A percentile compares a stretch with the other conserved stretches of the same genome.
Conservation (phyloP, 64 coral and sea anemone species). For the Acropora yongei region DNA sequence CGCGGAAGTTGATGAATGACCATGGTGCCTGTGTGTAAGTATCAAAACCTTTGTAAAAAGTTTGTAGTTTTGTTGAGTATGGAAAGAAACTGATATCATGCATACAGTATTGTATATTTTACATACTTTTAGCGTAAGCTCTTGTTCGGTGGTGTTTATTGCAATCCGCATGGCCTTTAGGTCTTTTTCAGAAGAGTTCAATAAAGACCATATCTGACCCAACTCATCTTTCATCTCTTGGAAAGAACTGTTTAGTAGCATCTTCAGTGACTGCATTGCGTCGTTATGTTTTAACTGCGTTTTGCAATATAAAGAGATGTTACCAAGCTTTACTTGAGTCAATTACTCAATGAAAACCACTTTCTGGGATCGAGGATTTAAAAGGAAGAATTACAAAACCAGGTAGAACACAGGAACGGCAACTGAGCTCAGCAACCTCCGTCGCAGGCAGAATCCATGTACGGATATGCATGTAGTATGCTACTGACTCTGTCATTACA, state of each 20-base stretch:
- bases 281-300: background rate
- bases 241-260: background rate
- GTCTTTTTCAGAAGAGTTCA: background rate
- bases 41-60: too few species aligned
- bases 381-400: too few species aligned
- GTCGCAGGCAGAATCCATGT: too few species aligned
- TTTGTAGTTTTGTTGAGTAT: background rate
- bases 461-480: too few species aligned
- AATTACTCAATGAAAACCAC: too few species aligned
- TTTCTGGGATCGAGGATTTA: too few species aligned
- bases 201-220: background rate
- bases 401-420: too few species aligned
- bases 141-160: background rate
- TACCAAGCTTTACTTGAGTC: too few species aligned
- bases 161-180: background rate
- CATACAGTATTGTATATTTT: background rate
- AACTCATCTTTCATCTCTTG: background rate
- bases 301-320: background rate
- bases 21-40: too few species aligned
- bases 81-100: background rate
- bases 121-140: constrained; percentile 4
- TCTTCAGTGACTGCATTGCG: background rate
- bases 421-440: too few species aligned
- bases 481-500: too few species aligned
- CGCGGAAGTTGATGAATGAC: too few species aligned